Evolutionary conservation across 2,888 invertebrate species (phyloP).

Genomic region (Siphlonurus alternatus): DNA sequence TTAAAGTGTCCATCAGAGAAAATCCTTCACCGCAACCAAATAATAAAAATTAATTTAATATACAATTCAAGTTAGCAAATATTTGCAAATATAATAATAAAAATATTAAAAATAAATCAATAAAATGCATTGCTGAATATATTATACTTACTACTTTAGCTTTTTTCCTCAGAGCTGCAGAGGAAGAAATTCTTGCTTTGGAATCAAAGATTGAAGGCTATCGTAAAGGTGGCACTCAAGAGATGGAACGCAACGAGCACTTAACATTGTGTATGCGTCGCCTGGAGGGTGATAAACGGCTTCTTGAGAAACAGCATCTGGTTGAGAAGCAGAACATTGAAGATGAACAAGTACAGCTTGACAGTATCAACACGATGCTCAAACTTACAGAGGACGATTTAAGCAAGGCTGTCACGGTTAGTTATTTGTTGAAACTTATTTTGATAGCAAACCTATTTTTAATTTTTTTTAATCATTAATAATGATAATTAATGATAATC

Average conservation of each 20-base stretch:
- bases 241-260: conserved; percentile 48
- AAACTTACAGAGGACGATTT: conserved; percentile 11
- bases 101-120: too few species aligned
- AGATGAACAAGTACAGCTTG: conserved; percentile 2
- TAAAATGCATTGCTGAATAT: too few species aligned
- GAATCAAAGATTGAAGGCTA: conserved; percentile 43
- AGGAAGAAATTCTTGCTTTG: conserved; percentile 23
- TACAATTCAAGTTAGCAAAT: too few species aligned
- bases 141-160: too few species aligned
- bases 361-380: conserved; percentile 7
- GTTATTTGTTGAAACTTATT: not conserved
- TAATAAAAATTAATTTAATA: too few species aligned
- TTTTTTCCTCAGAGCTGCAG: conserved; percentile 3
- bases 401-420: conserved; percentile 6
- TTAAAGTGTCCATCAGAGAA: too few species aligned
- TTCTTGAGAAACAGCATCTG: conserved; percentile 32
- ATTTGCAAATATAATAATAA: too few species aligned
- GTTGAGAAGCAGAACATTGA: conserved; percentile 31
- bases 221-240: conserved; percentile 44
- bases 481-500: not conserved
- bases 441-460: not conserved
- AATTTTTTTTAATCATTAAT: not conserved
- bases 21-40: too few species aligned
- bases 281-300: not conserved
- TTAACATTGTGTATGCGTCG: conserved; percentile 36